A percentile compares a stretch with the other conserved stretches of the same genome.
These are phyloP conservation scores for Cyanistes caeruleus DNA, from an alignment of 2,113 vertebrate species.

Conservation along the genomic window DNA sequence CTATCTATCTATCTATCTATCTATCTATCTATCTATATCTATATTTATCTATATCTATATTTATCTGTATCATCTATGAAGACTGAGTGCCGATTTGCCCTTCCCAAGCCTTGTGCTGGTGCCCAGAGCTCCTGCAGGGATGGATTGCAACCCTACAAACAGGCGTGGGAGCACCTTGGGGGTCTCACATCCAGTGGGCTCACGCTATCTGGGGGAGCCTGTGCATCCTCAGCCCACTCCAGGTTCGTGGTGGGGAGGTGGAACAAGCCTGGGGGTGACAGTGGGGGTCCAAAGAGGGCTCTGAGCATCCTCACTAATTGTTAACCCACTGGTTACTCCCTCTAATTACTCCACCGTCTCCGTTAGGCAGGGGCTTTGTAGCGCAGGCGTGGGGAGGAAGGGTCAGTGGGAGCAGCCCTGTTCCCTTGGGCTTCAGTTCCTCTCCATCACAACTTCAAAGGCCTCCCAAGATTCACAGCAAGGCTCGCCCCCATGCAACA, in stretches of 20 bases:
- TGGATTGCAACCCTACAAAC: not conserved
- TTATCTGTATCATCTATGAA: not conserved
- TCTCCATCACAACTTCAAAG: slow-evolving; percentile 67
- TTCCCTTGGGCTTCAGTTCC: slow-evolving; percentile 60
- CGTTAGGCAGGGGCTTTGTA: slow-evolving; percentile 39
- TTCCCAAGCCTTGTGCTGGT: accelerated
- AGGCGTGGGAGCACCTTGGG: accelerated
- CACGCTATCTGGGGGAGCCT: accelerated
- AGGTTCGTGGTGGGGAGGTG: not conserved
- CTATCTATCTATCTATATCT: not conserved
- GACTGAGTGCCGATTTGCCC: not conserved
- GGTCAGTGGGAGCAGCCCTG: slow-evolving; percentile 58
- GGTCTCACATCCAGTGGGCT: not conserved
- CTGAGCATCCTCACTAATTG: slow-evolving; percentile 6
- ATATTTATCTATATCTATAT: not conserved
- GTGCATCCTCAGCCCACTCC: not conserved
- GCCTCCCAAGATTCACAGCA: slow-evolving; percentile 58
- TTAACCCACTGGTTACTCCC: not conserved
- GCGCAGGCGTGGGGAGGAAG: not conserved
- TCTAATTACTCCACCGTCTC: slow-evolving; percentile 5
- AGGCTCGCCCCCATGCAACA: not conserved
- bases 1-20: not conserved
- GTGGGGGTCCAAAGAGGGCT: not conserved
- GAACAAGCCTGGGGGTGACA: not conserved
- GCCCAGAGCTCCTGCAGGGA: not conserved